These are phyloP conservation scores for Lasaia peninsularis DNA, from an alignment of 1,140 invertebrate species.

Conservation along the genomic window DNA sequence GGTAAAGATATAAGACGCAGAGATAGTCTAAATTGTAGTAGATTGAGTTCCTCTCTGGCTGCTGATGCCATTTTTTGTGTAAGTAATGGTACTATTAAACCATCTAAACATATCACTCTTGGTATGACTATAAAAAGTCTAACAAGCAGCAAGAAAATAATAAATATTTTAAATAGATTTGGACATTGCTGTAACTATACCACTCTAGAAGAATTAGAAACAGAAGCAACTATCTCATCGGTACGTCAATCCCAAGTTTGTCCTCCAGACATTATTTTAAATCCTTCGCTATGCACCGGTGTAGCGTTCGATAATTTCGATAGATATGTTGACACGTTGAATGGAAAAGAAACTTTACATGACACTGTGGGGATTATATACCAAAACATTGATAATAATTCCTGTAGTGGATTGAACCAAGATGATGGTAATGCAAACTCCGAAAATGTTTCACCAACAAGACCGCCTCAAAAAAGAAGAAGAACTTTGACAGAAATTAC, in stretches of 20 bases:
- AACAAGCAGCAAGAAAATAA: conserved; percentile 43
- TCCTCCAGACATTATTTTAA: conserved; percentile 40
- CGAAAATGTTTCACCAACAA: no score
- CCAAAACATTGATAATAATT: conserved; percentile 12
- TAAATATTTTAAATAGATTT: conserved; percentile 38
- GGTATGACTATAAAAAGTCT: conserved; percentile 47
- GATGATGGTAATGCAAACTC: not conserved
- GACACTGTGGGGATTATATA: conserved; percentile 68
- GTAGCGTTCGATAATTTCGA: conserved; percentile 62
- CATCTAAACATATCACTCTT: conserved; percentile 23
- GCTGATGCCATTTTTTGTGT: conserved; percentile 16
- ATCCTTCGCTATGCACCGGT: conserved; percentile 31
- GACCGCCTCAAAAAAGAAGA: no score
- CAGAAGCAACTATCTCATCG: conserved; percentile 35
- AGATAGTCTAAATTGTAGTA: conserved; percentile 17
- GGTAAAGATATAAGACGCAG: conserved; percentile 17
- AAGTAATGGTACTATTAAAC: conserved; percentile 15
- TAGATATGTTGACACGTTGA: conserved; percentile 54
- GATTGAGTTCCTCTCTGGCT: conserved; percentile 12
- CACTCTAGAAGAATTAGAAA: conserved; percentile 46
- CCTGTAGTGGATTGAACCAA: not conserved
- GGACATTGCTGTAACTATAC: conserved; percentile 46
- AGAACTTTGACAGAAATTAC: no score
- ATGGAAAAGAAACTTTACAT: conserved; percentile 25
- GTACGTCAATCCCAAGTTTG: conserved; percentile 20